Evolutionary conservation across 1,140 invertebrate genomes (phyloP).

Genomic region (Drosophila bipectinata): DNA sequence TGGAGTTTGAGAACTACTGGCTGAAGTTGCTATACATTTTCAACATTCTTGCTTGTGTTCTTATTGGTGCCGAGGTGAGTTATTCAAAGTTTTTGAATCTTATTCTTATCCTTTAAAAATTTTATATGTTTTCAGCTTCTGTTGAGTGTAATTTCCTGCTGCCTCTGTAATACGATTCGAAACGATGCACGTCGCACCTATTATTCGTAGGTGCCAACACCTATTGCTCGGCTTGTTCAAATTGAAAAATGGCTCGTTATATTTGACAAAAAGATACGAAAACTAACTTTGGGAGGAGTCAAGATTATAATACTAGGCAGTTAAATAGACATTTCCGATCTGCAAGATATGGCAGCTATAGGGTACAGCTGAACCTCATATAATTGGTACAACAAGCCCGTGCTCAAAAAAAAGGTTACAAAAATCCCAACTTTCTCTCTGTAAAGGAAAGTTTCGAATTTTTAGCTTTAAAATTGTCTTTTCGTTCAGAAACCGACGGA

Average conservation of each 20-base stretch:
- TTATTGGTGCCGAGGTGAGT: constrained; percentile 67
- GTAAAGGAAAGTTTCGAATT: too few species aligned
- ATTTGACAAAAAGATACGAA: constrained; percentile 1
- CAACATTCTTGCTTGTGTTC: constrained; percentile 64
- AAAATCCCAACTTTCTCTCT: too few species aligned
- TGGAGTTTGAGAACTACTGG: constrained; percentile 78
- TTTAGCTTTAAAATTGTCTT: too few species aligned
- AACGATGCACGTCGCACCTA: constrained; percentile 71
- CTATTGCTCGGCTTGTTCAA: not conserved
- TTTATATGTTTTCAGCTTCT: constrained; percentile 52
- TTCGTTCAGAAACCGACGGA: too few species aligned
- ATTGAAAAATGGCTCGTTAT: constrained; percentile 2
- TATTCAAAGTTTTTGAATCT: too few species aligned
- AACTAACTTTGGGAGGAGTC: too few species aligned
- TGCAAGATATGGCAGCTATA: too few species aligned
- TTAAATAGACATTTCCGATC: too few species aligned
- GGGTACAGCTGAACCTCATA: too few species aligned
- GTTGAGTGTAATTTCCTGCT: constrained; percentile 59
- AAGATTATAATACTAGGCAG: too few species aligned
- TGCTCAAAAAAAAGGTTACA: too few species aligned
- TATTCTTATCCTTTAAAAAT: not conserved
- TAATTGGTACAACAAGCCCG: too few species aligned
- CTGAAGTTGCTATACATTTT: constrained; percentile 51
- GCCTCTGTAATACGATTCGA: constrained; percentile 77
- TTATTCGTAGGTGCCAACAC: constrained; percentile 4